These are phyloP conservation scores for Chrosomus eos DNA, from an alignment of 2,797 vertebrate genomes.

Conservation along the genomic window DNA sequence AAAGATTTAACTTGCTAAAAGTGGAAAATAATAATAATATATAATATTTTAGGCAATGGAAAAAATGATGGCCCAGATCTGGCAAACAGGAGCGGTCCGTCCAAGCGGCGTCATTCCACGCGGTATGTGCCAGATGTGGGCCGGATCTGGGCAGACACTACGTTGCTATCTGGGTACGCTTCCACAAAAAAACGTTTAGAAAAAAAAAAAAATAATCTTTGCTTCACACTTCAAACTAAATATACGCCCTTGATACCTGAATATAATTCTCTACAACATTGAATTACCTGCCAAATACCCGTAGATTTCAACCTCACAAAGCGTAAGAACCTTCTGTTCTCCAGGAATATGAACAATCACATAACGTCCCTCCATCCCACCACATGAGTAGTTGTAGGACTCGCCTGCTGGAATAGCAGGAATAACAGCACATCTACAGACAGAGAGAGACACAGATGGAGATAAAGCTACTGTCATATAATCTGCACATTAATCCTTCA, in stretches of 20 bases:
- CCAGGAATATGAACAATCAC: not conserved
- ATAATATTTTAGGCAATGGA: no score
- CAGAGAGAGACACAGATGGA: not conserved
- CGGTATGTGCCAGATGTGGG: no score
- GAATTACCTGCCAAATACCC: not conserved
- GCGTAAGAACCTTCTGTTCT: not conserved
- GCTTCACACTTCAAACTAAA: not conserved
- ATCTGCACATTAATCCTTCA: not conserved
- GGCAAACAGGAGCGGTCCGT: no score
- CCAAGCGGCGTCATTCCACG: no score
- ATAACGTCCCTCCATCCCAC: not conserved
- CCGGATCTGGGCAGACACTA: no score
- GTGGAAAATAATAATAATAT: no score
- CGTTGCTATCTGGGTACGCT: no score
- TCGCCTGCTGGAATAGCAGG: not conserved
- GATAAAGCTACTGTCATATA: not conserved
- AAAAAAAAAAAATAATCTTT: not conserved
- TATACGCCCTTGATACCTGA: not conserved
- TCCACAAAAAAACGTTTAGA: not conserved
- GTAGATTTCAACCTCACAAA: not conserved
- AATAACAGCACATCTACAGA: conserved; percentile 35
- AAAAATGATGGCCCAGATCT: no score
- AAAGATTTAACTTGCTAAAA: no score
- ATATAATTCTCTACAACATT: not conserved
- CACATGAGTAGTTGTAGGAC: not conserved